Evolutionary conservation across 2,888 invertebrate genomes (phyloP).

Genomic region (Theretra japonica): DNA sequence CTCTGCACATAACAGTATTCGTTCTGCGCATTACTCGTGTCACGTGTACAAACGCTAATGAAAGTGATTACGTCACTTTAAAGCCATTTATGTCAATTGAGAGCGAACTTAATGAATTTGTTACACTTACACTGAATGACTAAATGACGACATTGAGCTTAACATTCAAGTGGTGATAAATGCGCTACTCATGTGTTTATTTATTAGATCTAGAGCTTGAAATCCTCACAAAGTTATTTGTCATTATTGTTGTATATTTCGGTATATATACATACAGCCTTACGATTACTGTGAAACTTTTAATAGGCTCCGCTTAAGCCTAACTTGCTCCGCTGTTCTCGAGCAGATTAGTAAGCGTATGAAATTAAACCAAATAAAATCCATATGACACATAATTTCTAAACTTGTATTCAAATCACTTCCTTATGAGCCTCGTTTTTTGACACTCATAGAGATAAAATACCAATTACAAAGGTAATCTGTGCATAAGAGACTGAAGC

Average conservation of each 20-base stretch:
- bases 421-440: not conserved
- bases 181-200: too few species aligned
- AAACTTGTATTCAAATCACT: not conserved
- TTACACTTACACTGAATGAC: not conserved
- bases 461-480: not conserved
- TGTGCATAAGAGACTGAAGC: not conserved
- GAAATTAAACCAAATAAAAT: too few species aligned
- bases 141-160: not conserved
- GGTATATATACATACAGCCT: too few species aligned
- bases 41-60: not conserved
- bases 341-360: too few species aligned
- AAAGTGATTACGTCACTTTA: slow-evolving; percentile 14
- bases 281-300: too few species aligned
- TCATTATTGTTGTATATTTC: too few species aligned
- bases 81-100: not conserved
- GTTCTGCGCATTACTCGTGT: not conserved
- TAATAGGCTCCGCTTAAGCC: too few species aligned
- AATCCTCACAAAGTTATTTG: too few species aligned
- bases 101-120: not conserved
- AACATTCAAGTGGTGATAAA: too few species aligned
- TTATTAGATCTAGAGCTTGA: too few species aligned
- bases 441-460: not conserved
- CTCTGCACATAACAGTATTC: not conserved
- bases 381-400: not conserved
- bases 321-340: too few species aligned